phyloP scores from a whole-genome alignment of 2,797 vertebrate genomes.

The Ctenopoma multispine region DNA sequence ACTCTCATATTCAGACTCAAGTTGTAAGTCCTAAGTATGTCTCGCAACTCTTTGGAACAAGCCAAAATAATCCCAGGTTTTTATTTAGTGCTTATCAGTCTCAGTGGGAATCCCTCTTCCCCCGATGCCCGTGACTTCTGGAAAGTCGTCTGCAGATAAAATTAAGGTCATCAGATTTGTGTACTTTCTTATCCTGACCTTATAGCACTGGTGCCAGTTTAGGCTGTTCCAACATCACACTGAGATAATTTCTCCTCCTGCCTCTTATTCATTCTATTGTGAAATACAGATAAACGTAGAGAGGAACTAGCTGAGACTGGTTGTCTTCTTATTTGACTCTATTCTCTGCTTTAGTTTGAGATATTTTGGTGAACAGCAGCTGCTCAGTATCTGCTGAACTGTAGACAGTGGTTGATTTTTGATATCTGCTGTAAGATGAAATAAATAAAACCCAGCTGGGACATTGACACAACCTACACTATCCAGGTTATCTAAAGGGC shows the following conservation, averaged over 20 bases:
- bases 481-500: neutral
- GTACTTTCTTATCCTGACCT: conserved; percentile 3
- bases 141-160: conserved; percentile 18
- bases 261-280: neutral
- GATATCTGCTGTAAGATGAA: too few relatives aligned
- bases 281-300: too few relatives aligned
- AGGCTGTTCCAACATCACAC: neutral
- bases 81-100: conserved; percentile 10
- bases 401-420: too few relatives aligned
- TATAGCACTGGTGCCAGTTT: neutral
- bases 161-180: conserved; percentile 15
- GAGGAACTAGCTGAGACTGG: too few relatives aligned
- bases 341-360: too few relatives aligned
- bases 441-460: too few relatives aligned
- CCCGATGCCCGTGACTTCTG: conserved; percentile 1
- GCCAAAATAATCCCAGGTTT: conserved; percentile 15
- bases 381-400: too few relatives aligned
- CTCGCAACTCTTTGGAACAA: conserved; percentile 8
- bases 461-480: neutral
- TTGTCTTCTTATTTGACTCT: too few relatives aligned
- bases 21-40: conserved; percentile 8
- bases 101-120: neutral
- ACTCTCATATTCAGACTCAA: conserved; percentile 8
- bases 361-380: too few relatives aligned
- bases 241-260: neutral